These are phyloP conservation scores for Bugula neritina DNA, from an alignment of 2,888 invertebrate species.

Conservation along the genomic window DNA sequence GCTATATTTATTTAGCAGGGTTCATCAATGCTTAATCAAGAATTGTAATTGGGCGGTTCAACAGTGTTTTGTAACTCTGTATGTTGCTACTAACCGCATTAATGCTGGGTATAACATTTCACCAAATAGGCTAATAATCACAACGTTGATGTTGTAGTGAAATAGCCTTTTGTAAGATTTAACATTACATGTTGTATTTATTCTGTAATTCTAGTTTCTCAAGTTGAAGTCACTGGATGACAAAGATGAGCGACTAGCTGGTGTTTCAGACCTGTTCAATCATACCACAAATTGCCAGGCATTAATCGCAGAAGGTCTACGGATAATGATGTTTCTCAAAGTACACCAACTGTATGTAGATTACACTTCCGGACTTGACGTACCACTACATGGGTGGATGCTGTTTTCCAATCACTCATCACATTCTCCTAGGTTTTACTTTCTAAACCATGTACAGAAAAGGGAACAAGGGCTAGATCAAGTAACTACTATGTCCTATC, in stretches of 20 bases:
- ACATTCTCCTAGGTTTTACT: neutral
- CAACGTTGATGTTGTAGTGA: too few relatives aligned
- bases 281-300: neutral
- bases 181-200: too few relatives aligned
- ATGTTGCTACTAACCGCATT: too few relatives aligned
- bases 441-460: conserved; percentile 14
- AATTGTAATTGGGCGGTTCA: too few relatives aligned
- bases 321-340: neutral
- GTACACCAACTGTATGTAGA: neutral
- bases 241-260: neutral
- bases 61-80: too few relatives aligned
- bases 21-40: too few relatives aligned
- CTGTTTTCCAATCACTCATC: conserved; percentile 7
- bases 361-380: neutral
- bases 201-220: too few relatives aligned
- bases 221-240: neutral
- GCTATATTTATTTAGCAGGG: too few relatives aligned
- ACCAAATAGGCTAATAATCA: too few relatives aligned
- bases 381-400: conserved; percentile 15
- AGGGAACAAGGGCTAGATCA: neutral
- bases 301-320: neutral
- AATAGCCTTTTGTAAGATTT: too few relatives aligned
- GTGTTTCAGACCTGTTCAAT: neutral
- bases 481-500: too few relatives aligned
- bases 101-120: too few relatives aligned